Percentiles rank a stretch among this genome's conserved stretches.
phyloP scores from a whole-genome alignment of 2,888 invertebrate species.

The Pammene aurita region DNA sequence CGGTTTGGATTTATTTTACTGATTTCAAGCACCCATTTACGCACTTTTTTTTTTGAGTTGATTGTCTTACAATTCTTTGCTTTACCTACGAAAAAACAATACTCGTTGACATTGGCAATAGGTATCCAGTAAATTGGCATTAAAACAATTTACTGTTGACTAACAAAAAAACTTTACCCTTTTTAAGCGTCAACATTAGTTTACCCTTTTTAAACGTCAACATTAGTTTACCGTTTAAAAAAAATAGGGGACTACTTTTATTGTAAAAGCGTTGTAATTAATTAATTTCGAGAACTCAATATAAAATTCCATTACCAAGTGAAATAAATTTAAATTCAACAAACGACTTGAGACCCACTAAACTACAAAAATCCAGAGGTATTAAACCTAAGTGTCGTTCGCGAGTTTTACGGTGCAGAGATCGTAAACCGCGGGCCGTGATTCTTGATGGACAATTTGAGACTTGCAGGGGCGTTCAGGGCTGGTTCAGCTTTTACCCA shows the following conservation, averaged over 20 bases:
- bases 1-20: constrained; percentile 7
- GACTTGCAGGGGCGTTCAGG: constrained; percentile 60
- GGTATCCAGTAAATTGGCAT: no score
- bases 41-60: neutral
- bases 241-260: no score
- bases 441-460: constrained; percentile 82
- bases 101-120: no score
- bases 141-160: no score
- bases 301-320: neutral
- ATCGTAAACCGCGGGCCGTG: constrained; percentile 74
- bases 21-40: neutral
- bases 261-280: no score
- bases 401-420: constrained; percentile 72
- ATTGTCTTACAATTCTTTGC: no score
- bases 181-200: no score
- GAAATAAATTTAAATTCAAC: constrained; percentile 45
- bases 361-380: constrained; percentile 68
- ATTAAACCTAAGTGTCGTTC: constrained; percentile 74
- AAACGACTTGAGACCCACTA: constrained; percentile 38
- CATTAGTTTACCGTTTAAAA: no score
- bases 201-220: no score
- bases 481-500: constrained; percentile 30
- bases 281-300: no score
- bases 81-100: no score
- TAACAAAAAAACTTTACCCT: no score